Evolutionary conservation across 2,113 vertebrate genomes (phyloP).

Genomic region (Notarius quadriscutis): DNA sequence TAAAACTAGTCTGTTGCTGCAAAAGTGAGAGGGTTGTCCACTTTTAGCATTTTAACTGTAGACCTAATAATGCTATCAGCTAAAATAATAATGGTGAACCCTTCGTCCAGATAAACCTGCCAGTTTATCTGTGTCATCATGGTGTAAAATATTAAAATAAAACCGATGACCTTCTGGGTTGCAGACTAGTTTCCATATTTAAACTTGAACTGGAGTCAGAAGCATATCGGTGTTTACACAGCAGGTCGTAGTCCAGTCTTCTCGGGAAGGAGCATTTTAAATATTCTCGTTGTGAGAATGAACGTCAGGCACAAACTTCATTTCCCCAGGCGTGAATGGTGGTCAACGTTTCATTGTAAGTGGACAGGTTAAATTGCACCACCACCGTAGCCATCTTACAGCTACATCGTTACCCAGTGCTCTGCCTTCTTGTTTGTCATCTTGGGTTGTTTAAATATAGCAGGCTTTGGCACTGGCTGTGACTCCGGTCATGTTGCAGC

Average conservation of each 20-base stretch:
- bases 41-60: background rate
- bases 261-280: background rate
- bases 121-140: background rate
- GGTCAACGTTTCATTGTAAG: background rate
- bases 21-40: background rate
- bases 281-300: background rate
- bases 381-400: background rate
- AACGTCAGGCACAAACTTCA: background rate
- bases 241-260: background rate
- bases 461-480: constrained; percentile 21
- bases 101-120: background rate
- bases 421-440: constrained; percentile 4
- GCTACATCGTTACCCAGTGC: background rate
- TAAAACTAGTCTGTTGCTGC: background rate
- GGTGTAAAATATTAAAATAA: background rate
- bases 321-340: background rate
- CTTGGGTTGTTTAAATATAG: constrained; percentile 29
- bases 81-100: background rate
- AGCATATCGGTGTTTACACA: background rate
- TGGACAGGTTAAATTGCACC: background rate
- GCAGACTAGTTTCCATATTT: background rate
- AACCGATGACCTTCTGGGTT: background rate
- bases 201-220: background rate
- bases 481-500: constrained; percentile 21
- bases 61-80: background rate